Conservation (phyloP, 2,113 vertebrate species). For the Bufo gargarizans region DNA sequence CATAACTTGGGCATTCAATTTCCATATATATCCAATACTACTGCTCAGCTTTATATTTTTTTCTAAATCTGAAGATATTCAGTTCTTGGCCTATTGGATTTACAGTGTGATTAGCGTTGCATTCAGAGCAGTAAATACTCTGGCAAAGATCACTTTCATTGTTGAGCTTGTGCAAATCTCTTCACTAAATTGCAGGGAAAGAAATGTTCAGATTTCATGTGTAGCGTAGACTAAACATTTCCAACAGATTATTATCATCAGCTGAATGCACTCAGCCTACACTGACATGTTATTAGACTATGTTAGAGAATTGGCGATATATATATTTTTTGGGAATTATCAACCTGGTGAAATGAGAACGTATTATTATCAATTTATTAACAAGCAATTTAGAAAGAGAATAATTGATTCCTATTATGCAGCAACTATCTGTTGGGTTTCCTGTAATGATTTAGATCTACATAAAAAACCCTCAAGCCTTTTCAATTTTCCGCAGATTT, state of each 20-base stretch:
- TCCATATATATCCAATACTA: not conserved
- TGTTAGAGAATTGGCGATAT: not conserved
- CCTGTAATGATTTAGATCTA: not conserved
- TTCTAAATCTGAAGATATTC: not conserved
- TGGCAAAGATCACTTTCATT: not conserved
- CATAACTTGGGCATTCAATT: not conserved
- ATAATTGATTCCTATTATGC: not conserved
- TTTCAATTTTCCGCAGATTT: not conserved
- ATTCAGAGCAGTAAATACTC: not conserved
- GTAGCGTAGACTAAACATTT: slow-evolving; percentile 9
- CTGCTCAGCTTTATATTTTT: not conserved
- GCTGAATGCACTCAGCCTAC: not conserved
- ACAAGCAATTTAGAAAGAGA: not conserved
- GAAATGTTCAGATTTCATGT: not conserved
- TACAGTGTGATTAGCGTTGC: not conserved
- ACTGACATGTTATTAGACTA: not conserved
- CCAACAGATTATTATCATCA: not conserved
- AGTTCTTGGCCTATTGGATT: not conserved
- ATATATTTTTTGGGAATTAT: not conserved
- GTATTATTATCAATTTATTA: not conserved
- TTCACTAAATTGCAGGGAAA: not conserved
- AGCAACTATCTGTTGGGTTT: not conserved
- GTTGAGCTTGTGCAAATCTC: not conserved
- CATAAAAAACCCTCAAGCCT: not conserved
- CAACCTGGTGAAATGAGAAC: not conserved